Evolutionary conservation across 2,113 vertebrate species (phyloP), one percentile per base, ranked within the genome.

Genomic region (Catharus bicknelli): DNA sequence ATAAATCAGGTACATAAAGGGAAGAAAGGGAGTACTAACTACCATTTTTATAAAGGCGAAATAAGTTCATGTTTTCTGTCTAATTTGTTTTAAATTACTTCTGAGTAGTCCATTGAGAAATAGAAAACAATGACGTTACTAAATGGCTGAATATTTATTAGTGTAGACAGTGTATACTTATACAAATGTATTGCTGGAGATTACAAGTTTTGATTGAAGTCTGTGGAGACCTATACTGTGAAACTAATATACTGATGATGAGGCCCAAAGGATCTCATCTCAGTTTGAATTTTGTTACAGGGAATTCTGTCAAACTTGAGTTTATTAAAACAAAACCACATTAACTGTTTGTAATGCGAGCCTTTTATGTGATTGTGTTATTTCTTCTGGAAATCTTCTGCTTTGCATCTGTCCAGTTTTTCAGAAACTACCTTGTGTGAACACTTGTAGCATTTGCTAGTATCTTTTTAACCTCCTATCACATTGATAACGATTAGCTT

Each of bases 61-160:
- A 62, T 83, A 62, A 67, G 22, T 61, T 23, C 5, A 13, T 69
- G 32, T 38, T 85, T 90, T 79, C 64, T 64, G 36, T 73, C 58
- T 77, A 59, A 90, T 75, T 90, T 85, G 21, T 81, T 90, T 92
- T 59, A 90, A 91, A 91, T 88, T 87, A 81, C 59, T 90, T 90
- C 32, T 74, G 72, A 83, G 17, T 67, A 83, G 36, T 48, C 64
- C 57, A 3, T 1, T 63, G 64, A 86, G 76, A 40, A 92, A 80
- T 9, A 69, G 51, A 77, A 93, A 79, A 63, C 23, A 40, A 85
- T 64, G 38, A 82, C 0, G 0, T 72, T 87, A 32, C 13, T 63
- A 90, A 90, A 64, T 45, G 17, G 30, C 29, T 90, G 76, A 88
- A 57, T 93, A 90, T 80, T 93, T 92, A 69, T 62, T 85, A 45